phyloP scores from a whole-genome alignment of 2,888 invertebrate genomes.

The Parnassius orleans region DNA sequence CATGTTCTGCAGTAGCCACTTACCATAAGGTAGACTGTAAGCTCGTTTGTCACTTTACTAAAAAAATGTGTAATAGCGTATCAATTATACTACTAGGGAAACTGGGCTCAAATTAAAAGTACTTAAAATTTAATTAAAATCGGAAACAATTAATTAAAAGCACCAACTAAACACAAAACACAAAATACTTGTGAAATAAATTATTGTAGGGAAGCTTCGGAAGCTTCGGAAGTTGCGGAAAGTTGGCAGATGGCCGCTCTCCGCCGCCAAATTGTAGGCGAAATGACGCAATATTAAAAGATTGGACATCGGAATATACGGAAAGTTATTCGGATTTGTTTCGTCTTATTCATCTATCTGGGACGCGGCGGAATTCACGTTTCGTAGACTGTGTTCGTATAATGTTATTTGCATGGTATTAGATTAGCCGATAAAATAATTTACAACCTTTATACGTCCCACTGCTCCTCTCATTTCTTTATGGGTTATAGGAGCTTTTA shows the following conservation, averaged over 20 bases:
- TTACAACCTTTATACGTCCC: no score
- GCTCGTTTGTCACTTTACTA: no score
- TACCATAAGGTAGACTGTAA: no score
- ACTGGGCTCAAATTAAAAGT: no score
- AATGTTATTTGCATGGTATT: no score
- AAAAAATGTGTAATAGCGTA: no score
- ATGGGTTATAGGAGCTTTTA: no score
- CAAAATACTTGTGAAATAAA: conserved; percentile 15
- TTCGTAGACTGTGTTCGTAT: not conserved
- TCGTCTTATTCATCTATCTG: not conserved
- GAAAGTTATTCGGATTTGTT: conserved; percentile 23
- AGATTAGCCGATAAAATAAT: no score
- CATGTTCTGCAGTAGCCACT: no score
- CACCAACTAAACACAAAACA: no score
- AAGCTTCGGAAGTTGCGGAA: conserved; percentile 11
- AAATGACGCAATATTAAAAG: conserved; percentile 23
- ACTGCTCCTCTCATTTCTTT: no score
- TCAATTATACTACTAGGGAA: no score
- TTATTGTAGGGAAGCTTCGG: conserved; percentile 8
- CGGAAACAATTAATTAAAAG: conserved; percentile 5
- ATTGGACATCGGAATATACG: conserved; percentile 21
- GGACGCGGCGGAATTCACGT: not conserved
- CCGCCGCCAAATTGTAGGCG: conserved; percentile 5
- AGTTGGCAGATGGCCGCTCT: conserved; percentile 22
- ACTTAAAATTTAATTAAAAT: not conserved